Base-by-base conservation (phyloP, 2,797 vertebrate genomes). In the Scleropages formosus region DNA sequence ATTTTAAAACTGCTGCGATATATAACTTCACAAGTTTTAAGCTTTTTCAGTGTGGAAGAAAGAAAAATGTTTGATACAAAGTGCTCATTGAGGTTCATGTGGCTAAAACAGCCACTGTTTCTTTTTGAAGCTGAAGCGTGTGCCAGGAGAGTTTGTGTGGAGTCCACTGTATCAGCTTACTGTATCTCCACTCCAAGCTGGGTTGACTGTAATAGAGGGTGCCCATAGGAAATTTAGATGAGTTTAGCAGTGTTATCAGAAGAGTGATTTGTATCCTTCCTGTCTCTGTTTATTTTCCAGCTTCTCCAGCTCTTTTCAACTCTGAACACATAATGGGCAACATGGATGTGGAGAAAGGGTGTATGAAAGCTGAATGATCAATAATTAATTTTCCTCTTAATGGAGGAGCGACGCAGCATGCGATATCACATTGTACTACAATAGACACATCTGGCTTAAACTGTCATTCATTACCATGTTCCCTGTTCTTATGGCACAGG, bases 201-300 rank as follows among this genome's bases (percentile, higher is more conserved):
- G 85, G 86, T 88, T 85, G 51, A 53, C 11, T 63, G 26, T 44
- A 74, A 79, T 75, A 70, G 63, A 69, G 56, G 39, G 10, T 56
- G 75, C 80, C 80, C 77, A 8, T 62, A 83, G 84, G 83, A 77
- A 68, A 78, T 60, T 78, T 66, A 80, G 85, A 86, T 79, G 82
- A 81, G 81, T 73, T 59, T 12, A n/a, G 11, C 60, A 49, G 78
- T 20, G 82, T 80, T 84, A 82, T 82, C 66, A 64, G 67, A 82
- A 80, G 84, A 85, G 87, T 84, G 78, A 76, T 74, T 83, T 77
- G 81, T 82, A 78, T 90, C 86, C 88, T 90, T 91, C 89, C 89
- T 86, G 89, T 84, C 77, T 85, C 79, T 90, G 87, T 90, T 91
- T 90, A 82, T 81, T 77, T 79, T 76, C 72, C 9, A 8, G 56